A percentile compares a stretch with the other conserved stretches of the same genome.
phyloP scores from a whole-genome alignment of 2,797 vertebrate genomes.

The Tachyglossus aculeatus region DNA sequence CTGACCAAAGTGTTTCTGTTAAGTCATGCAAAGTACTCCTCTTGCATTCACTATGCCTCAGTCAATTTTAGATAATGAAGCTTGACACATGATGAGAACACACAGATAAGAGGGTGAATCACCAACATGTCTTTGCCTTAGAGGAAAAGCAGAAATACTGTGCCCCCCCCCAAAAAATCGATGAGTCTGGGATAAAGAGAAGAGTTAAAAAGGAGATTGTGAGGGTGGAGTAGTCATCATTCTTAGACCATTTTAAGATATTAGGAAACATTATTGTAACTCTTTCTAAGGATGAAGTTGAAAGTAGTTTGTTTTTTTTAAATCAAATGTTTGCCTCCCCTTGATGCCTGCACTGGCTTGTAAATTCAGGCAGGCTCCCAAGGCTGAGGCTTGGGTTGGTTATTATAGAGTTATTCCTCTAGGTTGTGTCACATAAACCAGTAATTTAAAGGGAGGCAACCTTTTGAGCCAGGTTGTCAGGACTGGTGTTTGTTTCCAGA shows the following conservation, averaged over 20 bases:
- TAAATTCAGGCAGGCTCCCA: background rate
- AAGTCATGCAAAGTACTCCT: background rate
- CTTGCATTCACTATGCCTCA: background rate
- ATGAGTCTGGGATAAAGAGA: background rate
- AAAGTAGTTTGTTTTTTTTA: background rate
- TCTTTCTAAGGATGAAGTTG: background rate
- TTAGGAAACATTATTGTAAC: background rate
- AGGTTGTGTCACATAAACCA: no score
- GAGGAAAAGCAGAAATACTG: background rate
- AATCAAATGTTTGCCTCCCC: background rate
- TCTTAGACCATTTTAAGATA: background rate
- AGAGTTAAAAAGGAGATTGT: background rate
- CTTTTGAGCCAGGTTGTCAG: no score
- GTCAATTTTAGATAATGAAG: background rate
- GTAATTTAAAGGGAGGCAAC: no score
- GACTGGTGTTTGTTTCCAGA: no score
- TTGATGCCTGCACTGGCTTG: background rate
- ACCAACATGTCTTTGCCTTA: background rate
- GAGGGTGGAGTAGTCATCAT: background rate
- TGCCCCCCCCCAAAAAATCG: background rate
- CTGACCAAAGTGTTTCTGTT: background rate
- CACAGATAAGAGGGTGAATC: background rate
- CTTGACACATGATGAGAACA: background rate
- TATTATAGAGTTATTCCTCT: no score
- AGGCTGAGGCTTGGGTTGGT: background rate